These are phyloP conservation scores for Macaria notata DNA, from an alignment of 2,888 invertebrate species.

Conservation along the genomic window DNA sequence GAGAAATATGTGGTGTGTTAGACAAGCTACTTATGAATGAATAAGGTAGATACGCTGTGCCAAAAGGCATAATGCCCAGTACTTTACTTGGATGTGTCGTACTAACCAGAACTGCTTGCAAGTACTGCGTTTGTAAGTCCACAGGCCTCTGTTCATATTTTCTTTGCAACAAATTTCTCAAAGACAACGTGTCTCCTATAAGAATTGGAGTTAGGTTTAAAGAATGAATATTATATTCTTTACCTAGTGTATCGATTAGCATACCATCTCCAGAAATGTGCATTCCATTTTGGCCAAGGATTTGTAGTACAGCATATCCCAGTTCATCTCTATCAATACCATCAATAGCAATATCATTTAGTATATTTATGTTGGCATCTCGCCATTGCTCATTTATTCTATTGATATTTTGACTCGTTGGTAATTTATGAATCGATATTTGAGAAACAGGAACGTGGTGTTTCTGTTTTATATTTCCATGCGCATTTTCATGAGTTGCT, in stretches of 20 bases:
- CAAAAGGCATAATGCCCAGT: constrained; percentile 56
- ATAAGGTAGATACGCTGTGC: constrained; percentile 31
- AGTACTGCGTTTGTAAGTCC: constrained; percentile 37
- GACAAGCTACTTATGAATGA: background rate
- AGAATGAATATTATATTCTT: constrained; percentile 40
- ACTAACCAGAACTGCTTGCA: constrained; percentile 52
- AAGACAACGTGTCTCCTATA: constrained; percentile 46
- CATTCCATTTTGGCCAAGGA: constrained; percentile 47
- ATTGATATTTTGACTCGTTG: background rate
- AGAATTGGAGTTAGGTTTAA: constrained; percentile 53
- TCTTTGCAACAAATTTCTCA: constrained; percentile 27
- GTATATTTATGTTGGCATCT: background rate
- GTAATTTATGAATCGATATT: background rate
- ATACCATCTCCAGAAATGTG: constrained; percentile 39
- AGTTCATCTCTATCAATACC: constrained; percentile 36
- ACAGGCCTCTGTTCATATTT: background rate
- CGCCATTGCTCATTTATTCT: background rate
- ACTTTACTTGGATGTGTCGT: constrained; percentile 47
- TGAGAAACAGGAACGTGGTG: too few relatives aligned
- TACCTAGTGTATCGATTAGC: constrained; percentile 44
- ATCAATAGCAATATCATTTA: background rate
- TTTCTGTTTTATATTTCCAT: too few relatives aligned
- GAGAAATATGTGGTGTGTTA: background rate
- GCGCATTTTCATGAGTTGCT: too few relatives aligned
- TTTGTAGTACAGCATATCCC: constrained; percentile 42